A percentile compares a stretch with the other conserved stretches of the same genome.
phyloP scores from a whole-genome alignment of 2,888 invertebrate species.

The Euclidia mi region DNA sequence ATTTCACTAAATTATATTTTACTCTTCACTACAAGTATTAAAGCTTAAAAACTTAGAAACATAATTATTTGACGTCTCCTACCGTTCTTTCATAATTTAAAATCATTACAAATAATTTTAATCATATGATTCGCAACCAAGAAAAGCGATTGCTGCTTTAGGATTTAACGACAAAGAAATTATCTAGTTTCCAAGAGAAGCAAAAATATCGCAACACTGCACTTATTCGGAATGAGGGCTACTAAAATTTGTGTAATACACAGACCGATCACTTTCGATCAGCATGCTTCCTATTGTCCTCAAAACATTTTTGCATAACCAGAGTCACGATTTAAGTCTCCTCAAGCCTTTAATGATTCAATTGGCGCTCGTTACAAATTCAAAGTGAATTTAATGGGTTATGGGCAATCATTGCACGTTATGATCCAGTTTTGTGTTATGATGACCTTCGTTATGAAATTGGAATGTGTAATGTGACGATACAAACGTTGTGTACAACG shows the following conservation, averaged over 20 bases:
- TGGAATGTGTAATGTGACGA: conserved; percentile 65
- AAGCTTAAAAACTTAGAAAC: too few relatives aligned
- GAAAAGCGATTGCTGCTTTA: too few relatives aligned
- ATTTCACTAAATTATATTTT: too few relatives aligned
- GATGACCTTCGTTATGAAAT: conserved; percentile 82
- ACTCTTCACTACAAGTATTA: too few relatives aligned
- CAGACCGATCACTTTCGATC: conserved; percentile 63
- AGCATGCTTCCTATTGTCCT: conserved; percentile 75
- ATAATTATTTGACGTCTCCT: too few relatives aligned
- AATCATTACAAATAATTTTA: too few relatives aligned
- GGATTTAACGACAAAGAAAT: too few relatives aligned
- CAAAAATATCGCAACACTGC: conserved; percentile 18
- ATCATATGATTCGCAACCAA: too few relatives aligned
- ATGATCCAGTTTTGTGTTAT: conserved; percentile 81
- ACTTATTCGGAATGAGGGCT: conserved; percentile 50
- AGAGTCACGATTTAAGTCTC: conserved; percentile 77
- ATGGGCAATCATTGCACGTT: conserved; percentile 76
- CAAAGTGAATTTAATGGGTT: conserved; percentile 72
- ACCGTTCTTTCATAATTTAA: too few relatives aligned
- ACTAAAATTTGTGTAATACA: conserved; percentile 58
- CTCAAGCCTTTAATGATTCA: conserved; percentile 74
- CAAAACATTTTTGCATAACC: conserved; percentile 81
- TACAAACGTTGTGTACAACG: conserved; percentile 32
- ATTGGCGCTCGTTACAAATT: conserved; percentile 75
- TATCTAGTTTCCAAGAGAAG: neutral